These are phyloP conservation scores for Syngnathus rostellatus DNA, from an alignment of 2,797 vertebrate species.

Conservation along the genomic window DNA sequence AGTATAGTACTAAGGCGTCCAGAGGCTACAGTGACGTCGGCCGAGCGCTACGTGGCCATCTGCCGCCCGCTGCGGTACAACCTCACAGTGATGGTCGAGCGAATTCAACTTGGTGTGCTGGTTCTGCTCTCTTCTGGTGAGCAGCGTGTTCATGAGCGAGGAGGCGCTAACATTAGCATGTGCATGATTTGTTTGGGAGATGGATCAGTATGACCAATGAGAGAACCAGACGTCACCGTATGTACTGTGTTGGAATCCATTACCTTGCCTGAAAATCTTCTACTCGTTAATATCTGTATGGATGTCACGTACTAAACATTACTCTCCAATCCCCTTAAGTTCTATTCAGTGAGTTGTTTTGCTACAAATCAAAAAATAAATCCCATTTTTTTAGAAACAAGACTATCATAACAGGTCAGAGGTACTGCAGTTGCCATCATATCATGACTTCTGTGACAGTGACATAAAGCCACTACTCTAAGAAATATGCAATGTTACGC, in stretches of 20 bases:
- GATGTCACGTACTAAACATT: neutral
- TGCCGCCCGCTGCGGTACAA: slow-evolving; percentile 30
- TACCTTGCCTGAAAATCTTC: neutral
- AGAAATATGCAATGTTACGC: neutral
- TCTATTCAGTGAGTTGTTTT: neutral
- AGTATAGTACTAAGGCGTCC: neutral
- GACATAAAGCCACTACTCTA: neutral
- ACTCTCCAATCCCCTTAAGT: neutral
- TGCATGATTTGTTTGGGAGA: neutral
- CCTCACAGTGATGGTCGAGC: slow-evolving; percentile 4
- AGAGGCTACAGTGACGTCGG: neutral
- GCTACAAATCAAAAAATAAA: neutral
- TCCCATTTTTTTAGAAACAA: neutral
- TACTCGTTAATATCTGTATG: neutral
- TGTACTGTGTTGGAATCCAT: neutral
- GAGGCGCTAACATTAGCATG: neutral
- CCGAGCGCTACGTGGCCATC: slow-evolving; percentile 24
- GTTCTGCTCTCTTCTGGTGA: slow-evolving; percentile 6
- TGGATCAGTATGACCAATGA: neutral
- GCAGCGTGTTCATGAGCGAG: accelerated
- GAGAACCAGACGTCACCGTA: neutral
- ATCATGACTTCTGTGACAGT: neutral
- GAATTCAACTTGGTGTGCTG: slow-evolving; percentile 18
- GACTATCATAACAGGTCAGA: neutral
- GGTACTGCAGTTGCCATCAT: no score